These are phyloP conservation scores for Coenonympha arcania DNA, from an alignment of 2,888 invertebrate genomes.

Conservation along the genomic window DNA sequence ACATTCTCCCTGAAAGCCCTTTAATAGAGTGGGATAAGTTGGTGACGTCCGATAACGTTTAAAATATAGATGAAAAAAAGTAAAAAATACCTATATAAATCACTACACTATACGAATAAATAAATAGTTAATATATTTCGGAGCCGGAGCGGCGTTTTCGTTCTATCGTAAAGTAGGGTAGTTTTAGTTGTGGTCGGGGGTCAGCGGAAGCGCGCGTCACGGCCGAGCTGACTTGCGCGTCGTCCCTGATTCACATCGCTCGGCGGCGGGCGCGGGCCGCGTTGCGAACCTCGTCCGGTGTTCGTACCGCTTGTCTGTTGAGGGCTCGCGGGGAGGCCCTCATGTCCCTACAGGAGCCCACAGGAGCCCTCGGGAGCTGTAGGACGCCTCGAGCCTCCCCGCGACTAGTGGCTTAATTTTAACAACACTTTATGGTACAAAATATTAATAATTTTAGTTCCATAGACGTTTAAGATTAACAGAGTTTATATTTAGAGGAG, in stretches of 20 bases:
- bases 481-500: slow-evolving; percentile 65
- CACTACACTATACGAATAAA: slow-evolving; percentile 59
- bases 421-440: slow-evolving; percentile 67
- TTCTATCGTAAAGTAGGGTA: slow-evolving; percentile 48
- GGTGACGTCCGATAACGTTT: slow-evolving; percentile 64
- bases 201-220: slow-evolving; percentile 10
- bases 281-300: slow-evolving; percentile 34
- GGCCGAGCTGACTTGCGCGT: not conserved
- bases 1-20: slow-evolving; percentile 53
- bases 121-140: slow-evolving; percentile 49
- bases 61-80: slow-evolving; percentile 55
- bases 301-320: slow-evolving; percentile 39
- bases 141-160: slow-evolving; percentile 47
- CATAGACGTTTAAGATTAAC: slow-evolving; percentile 66
- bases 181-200: slow-evolving; percentile 26
- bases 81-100: slow-evolving; percentile 58
- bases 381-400: slow-evolving; percentile 20
- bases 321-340: slow-evolving; percentile 33
- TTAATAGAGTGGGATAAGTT: slow-evolving; percentile 56
- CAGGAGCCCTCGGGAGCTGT: slow-evolving; percentile 26
- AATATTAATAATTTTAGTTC: slow-evolving; percentile 69
- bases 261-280: slow-evolving; percentile 23
- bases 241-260: not conserved
- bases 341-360: not conserved
- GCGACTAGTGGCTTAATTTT: slow-evolving; percentile 59